phyloP scores from a whole-genome alignment of 2,888 invertebrate genomes.

The Brachynemurus nebulosus region DNA sequence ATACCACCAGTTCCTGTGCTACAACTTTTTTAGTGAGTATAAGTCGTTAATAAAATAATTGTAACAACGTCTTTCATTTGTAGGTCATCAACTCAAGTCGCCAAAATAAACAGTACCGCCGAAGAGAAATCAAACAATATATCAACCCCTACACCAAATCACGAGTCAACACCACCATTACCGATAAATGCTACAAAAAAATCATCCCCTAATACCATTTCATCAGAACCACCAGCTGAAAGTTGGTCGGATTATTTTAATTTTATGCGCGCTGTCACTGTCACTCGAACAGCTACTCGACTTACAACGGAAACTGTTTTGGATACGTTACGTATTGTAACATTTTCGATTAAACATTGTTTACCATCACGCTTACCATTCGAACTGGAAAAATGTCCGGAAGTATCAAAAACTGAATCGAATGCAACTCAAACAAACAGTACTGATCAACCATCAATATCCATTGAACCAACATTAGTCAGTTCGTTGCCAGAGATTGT shows the following conservation, averaged over 20 bases:
- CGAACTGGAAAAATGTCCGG: slow-evolving; percentile 24
- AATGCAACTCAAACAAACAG: background rate
- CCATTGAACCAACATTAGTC: background rate
- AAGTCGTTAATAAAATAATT: too few relatives aligned
- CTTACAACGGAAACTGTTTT: slow-evolving; percentile 23
- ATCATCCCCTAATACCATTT: too few relatives aligned
- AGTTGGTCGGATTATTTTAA: slow-evolving; percentile 30
- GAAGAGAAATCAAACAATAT: too few relatives aligned
- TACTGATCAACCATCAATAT: background rate
- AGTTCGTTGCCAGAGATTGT: background rate
- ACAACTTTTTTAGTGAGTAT: too few relatives aligned
- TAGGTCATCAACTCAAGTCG: too few relatives aligned
- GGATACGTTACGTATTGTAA: slow-evolving; percentile 28
- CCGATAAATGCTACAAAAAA: background rate
- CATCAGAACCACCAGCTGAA: slow-evolving; percentile 2
- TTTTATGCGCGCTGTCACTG: slow-evolving; percentile 27
- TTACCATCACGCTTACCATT: slow-evolving; percentile 27
- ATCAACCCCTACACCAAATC: too few relatives aligned
- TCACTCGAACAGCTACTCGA: slow-evolving; percentile 25
- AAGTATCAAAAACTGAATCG: slow-evolving; percentile 6
- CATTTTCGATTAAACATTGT: slow-evolving; percentile 31
- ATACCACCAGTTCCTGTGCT: too few relatives aligned
- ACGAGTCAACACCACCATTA: slow-evolving; percentile 3
- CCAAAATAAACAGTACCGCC: too few relatives aligned
- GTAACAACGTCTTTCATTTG: too few relatives aligned